Percentiles rank a stretch among this genome's conserved stretches.
phyloP scores from a whole-genome alignment of 2,888 invertebrate species.

The Drosophila yooni region DNA sequence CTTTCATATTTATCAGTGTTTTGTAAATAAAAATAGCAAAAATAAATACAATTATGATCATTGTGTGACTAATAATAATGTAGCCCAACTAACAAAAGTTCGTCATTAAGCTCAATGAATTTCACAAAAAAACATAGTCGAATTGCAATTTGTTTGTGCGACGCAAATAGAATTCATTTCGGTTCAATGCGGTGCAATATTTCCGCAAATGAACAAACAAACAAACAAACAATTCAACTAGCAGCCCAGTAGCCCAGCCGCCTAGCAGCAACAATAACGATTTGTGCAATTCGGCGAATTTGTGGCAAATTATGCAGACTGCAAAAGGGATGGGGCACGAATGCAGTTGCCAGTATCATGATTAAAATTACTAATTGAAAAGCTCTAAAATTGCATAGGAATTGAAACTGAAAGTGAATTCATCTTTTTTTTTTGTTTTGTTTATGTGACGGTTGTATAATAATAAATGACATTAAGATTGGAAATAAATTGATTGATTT shows the following conservation, averaged over 20 bases:
- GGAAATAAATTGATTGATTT: not conserved
- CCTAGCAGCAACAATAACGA: constrained; percentile 28
- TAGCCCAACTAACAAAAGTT: constrained; percentile 10
- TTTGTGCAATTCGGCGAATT: constrained; percentile 53
- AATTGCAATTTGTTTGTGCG: constrained; percentile 43
- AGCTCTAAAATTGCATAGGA: constrained; percentile 27
- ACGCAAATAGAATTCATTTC: constrained; percentile 59
- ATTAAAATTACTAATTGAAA: constrained; percentile 75
- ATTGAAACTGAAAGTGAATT: not conserved
- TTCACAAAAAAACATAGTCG: constrained; percentile 1
- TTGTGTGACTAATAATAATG: constrained; percentile 27
- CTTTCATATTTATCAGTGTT: not conserved
- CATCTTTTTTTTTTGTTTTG: not conserved
- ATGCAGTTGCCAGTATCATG: constrained; percentile 25
- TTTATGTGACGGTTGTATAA: constrained; percentile 14
- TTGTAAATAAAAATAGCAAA: not conserved
- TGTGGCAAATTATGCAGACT: constrained; percentile 37
- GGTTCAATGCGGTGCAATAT: constrained; percentile 47
- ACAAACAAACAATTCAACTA: constrained; percentile 4
- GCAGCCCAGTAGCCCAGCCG: not conserved
- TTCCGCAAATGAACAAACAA: constrained; percentile 63
- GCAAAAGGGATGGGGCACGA: not conserved
- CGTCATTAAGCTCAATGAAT: constrained; percentile 11
- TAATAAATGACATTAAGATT: not conserved
- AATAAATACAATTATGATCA: constrained; percentile 7